Evolutionary conservation across 2,797 vertebrate species (phyloP).

Genomic region (Nannoperca obscura): DNA sequence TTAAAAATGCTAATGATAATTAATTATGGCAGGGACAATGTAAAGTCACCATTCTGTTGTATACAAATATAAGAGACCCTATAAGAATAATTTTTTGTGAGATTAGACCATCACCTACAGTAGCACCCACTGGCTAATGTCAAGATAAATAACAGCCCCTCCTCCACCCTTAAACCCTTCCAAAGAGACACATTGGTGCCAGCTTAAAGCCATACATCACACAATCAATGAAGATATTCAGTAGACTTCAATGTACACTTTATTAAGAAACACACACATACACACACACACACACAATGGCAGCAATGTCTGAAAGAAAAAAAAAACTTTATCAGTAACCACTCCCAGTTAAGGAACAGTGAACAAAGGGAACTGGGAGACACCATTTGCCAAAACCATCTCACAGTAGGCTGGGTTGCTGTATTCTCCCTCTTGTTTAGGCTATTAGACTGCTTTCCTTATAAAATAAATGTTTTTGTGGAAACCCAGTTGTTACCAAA

Average conservation of each 20-base stretch:
- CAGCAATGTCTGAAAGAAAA: slow-evolving; percentile 44
- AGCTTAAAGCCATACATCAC: slow-evolving; percentile 44
- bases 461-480: slow-evolving; percentile 30
- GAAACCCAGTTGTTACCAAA: slow-evolving; percentile 17
- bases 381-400: slow-evolving; percentile 54
- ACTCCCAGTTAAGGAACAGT: slow-evolving; percentile 66
- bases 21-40: neutral
- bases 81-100: neutral
- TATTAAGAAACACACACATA: slow-evolving; percentile 12
- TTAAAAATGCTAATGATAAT: neutral
- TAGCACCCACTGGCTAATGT: slow-evolving; percentile 35
- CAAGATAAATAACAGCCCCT: slow-evolving; percentile 55
- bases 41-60: neutral
- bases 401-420: slow-evolving; percentile 23
- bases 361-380: slow-evolving; percentile 64
- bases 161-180: slow-evolving; percentile 57
- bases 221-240: slow-evolving; percentile 67
- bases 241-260: slow-evolving; percentile 23
- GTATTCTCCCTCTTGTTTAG: neutral
- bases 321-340: slow-evolving; percentile 62
- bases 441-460: neutral
- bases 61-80: no score
- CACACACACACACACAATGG: slow-evolving; percentile 10
- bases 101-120: slow-evolving; percentile 47
- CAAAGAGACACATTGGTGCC: slow-evolving; percentile 44